Base-by-base conservation (phyloP, 2,113 vertebrate genomes). In the Gila orcuttii region DNA sequence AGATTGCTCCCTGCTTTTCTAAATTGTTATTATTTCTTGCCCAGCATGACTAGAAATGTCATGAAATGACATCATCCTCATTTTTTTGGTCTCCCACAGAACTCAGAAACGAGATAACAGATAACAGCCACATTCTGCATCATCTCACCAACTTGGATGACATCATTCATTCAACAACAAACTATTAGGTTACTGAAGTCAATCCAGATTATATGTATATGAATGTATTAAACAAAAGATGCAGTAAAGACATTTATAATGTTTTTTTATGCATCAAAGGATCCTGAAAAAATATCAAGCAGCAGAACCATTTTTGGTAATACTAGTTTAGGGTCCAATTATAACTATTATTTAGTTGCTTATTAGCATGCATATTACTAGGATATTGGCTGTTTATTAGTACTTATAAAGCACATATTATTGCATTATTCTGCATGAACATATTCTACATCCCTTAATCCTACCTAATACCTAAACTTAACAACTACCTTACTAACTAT, bases 31-130 rank as follows among this genome's bases (percentile, higher is more conserved):
- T 36, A 17, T 59, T 19, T 28, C 59, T 79, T 52, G 25, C 55
- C 45, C 28, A 42, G 66, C 68, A 80, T 15, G 78, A 80, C 59
- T 19, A 17, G 15, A 81, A 45, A 19, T 81, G 59, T 28, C 59
- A 28, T 77, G 60, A 64, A 50, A 59, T 88, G 84, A 83, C 87
- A 86, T 88, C 87, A 88, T 75, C 55, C 19, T 25, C 11, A 75
- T 45, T 23, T 79, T n/a, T 33, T 31, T 19, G 17, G 73, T 62
- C n/a, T 57, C 59, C 39, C 15, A 36, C 57, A 78, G 47, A 9
- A 50, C 52, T 36, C 25, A 64, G 17, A 62, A 66, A 23, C 19
- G 33, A 25, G 15, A 73, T 71, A 25, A 39, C 21, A 42, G 74
- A 64, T 82, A 69, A 78, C 36, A 82, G 73, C 28, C 79, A 64